phyloP scores from a whole-genome alignment of 2,797 vertebrate genomes.

The Oryzias dopingdopingensis region DNA sequence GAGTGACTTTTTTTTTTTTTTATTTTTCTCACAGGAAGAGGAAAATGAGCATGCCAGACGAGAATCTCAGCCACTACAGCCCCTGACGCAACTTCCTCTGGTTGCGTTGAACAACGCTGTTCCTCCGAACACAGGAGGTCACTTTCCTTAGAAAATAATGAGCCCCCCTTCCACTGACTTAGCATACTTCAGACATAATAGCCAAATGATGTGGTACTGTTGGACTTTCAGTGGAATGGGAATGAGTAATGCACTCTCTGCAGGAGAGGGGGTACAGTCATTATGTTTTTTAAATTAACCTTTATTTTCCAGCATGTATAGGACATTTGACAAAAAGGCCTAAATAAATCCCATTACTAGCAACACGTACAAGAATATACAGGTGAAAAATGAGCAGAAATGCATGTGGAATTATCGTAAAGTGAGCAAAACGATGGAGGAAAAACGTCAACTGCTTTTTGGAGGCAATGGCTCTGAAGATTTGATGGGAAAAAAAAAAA shows the following conservation, averaged over 20 bases:
- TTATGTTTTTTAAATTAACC: too few species aligned
- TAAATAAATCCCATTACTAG: too few species aligned
- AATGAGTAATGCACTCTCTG: not conserved
- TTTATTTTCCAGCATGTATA: too few species aligned
- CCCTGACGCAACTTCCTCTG: slow-evolving; percentile 37
- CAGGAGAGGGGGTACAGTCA: too few species aligned
- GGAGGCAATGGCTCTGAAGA: too few species aligned
- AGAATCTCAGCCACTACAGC: slow-evolving; percentile 2
- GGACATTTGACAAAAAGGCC: too few species aligned
- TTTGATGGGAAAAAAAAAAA: too few species aligned
- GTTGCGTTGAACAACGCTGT: not conserved
- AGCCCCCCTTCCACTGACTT: not conserved
- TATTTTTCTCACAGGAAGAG: slow-evolving; percentile 25
- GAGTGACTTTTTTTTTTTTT: not conserved
- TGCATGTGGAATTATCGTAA: too few species aligned
- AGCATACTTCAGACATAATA: not conserved
- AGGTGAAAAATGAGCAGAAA: too few species aligned
- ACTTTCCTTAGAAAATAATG: slow-evolving; percentile 14
- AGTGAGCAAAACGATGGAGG: too few species aligned
- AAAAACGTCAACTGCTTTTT: too few species aligned
- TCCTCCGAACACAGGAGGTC: slow-evolving; percentile 16
- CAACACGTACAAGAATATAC: too few species aligned
- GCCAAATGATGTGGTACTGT: not conserved
- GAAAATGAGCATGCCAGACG: slow-evolving; percentile 20
- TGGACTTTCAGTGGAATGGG: not conserved